Evolutionary conservation across 2,888 invertebrate genomes (phyloP).

Genomic region (Oligia strigilis): DNA sequence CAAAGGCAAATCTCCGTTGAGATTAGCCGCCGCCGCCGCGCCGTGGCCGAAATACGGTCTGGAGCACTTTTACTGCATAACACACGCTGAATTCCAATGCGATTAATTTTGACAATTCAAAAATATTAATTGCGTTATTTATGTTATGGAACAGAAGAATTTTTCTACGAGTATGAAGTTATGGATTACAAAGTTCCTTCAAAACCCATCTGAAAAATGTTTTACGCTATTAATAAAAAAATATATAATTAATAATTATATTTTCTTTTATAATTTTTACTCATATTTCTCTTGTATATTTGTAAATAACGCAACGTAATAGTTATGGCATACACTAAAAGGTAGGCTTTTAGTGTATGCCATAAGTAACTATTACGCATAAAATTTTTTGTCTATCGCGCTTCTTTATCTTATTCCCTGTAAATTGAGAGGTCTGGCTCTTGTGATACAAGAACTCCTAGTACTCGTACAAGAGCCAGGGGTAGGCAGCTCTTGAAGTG

Average conservation of each 20-base stretch:
- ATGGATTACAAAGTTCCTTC: neutral
- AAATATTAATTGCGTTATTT: neutral
- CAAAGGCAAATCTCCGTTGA: too few species aligned
- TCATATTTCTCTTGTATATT: too few species aligned
- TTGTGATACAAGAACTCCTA: too few species aligned
- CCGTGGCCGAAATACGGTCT: too few species aligned
- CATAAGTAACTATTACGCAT: neutral
- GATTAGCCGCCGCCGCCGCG: too few species aligned
- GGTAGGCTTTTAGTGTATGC: neutral
- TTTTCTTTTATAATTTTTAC: too few species aligned
- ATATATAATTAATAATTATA: too few species aligned
- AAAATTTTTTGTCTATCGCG: neutral
- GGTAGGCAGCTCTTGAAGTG: neutral
- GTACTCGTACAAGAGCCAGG: neutral
- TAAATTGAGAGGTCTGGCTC: neutral
- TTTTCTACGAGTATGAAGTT: neutral
- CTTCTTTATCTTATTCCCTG: neutral
- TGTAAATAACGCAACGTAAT: too few species aligned
- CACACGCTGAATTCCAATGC: neutral
- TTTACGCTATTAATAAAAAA: neutral
- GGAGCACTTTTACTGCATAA: too few species aligned
- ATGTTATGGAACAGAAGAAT: too few species aligned
- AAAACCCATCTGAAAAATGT: neutral
- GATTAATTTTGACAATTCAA: neutral
- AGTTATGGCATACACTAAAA: too few species aligned